phyloP scores from a whole-genome alignment of 2,113 vertebrate genomes.

The Heterotilapia buettikoferi region DNA sequence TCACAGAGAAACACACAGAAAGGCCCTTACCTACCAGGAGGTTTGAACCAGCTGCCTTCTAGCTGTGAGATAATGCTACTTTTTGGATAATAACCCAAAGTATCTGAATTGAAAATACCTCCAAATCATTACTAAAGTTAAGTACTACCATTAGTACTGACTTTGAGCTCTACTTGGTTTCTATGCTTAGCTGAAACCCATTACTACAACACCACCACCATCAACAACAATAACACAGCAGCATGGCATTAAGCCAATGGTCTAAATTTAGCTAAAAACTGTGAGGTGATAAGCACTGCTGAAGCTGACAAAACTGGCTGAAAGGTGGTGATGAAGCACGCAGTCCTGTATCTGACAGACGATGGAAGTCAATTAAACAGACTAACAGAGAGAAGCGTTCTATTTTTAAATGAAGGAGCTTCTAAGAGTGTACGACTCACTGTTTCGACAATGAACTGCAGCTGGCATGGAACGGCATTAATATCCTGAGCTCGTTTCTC shows the following conservation, averaged over 20 bases:
- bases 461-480: conserved; percentile 58
- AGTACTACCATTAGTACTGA: accelerated
- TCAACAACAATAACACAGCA: background rate
- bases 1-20: background rate
- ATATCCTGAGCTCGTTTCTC: conserved; percentile 11
- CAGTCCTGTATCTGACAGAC: background rate
- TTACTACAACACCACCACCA: background rate
- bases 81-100: background rate
- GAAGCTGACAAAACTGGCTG: background rate
- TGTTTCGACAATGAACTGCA: conserved; percentile 8
- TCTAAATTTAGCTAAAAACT: background rate
- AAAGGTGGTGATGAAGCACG: background rate
- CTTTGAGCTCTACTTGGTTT: background rate
- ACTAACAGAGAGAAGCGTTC: background rate
- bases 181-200: background rate
- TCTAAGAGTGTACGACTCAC: conserved; percentile 30
- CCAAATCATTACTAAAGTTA: background rate
- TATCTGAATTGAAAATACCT: background rate
- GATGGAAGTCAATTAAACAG: background rate
- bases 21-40: accelerated
- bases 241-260: accelerated
- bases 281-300: background rate
- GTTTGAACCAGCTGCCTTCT: background rate
- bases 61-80: background rate
- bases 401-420: background rate